Percentiles rank a stretch among this genome's conserved stretches.
Conservation (phyloP, 2,113 vertebrate species). For the Notarius quadriscutis region DNA sequence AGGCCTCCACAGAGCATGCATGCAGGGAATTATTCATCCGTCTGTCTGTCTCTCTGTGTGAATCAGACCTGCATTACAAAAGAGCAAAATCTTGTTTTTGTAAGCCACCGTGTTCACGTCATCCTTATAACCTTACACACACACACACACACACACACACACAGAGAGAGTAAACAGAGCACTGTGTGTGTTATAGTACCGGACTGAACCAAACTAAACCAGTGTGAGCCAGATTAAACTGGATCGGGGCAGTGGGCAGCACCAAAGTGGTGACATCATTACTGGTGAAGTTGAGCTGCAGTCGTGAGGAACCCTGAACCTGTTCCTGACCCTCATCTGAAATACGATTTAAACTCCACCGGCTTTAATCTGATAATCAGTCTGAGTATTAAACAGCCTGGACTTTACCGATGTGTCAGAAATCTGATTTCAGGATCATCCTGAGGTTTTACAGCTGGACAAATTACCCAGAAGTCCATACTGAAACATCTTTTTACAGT, state of each 20-base stretch:
- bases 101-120: background rate
- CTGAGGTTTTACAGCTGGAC: background rate
- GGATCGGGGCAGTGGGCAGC: background rate
- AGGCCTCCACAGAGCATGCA: background rate
- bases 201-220: background rate
- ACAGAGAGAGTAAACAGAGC: background rate
- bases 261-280: background rate
- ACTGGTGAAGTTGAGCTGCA: background rate
- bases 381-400: too few relatives aligned
- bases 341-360: background rate
- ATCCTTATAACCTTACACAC: background rate
- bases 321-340: background rate
- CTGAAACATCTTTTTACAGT: background rate
- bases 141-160: slow-evolving; percentile 1
- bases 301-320: background rate
- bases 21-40: background rate
- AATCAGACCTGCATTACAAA: slow-evolving; percentile 6
- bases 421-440: background rate
- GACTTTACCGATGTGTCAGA: background rate
- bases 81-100: slow-evolving; percentile 15
- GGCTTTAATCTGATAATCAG: background rate
- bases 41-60: slow-evolving; percentile 3
- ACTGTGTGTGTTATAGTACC: background rate
- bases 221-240: background rate
- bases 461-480: background rate